Evolutionary conservation across 2,888 invertebrate genomes (phyloP), one percentile per base, ranked within the genome.

Genomic region (Julus scandinavius): DNA sequence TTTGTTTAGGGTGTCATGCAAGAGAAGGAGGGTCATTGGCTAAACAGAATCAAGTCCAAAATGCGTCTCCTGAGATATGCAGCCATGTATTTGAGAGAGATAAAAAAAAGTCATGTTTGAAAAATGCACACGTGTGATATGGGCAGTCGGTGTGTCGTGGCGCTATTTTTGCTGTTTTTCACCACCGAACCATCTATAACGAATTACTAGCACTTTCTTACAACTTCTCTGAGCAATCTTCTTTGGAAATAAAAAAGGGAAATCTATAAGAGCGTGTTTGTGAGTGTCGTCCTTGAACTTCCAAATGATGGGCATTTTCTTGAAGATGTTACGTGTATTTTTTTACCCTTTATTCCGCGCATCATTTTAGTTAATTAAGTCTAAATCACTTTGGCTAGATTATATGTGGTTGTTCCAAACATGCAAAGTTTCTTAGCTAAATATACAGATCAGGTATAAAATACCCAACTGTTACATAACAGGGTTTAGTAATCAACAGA

Each of bases 41-140:
- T 80, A 80, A 80, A 80, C 80, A 80, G 80, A 80, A 80, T 80
- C 80, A 13, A 80, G 80, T 80, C 80, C 38, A 11, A 80, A 80
- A 80, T 80, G 80, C 38, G 80, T 80, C 80, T 80, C 80, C 38
- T 3, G 80, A 38, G 80, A 20, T 13, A 80, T 80, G 80, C 20
- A 38, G 80, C 80, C 29, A n/a, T 72, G 72, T 72, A 72, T 72
- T 72, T 72, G 72, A 72, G 72, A 20, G 72, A 72, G 72, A 72
- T 72, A 80, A 80, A 80, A 80, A 80, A 29, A 45, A 45, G 45
- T 45, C 80, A 11, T 80, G 38, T 11, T 38, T 6, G 80, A 80
- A 80, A 80, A 80, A 80, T 80, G 80, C 38, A 80, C 80, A 80
- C 29, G 38, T 80, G 80, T 80, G 54, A 45, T 45, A 7, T 45